Base-by-base conservation (phyloP, 1,140 invertebrate genomes). In the Phortica variegata region DNA sequence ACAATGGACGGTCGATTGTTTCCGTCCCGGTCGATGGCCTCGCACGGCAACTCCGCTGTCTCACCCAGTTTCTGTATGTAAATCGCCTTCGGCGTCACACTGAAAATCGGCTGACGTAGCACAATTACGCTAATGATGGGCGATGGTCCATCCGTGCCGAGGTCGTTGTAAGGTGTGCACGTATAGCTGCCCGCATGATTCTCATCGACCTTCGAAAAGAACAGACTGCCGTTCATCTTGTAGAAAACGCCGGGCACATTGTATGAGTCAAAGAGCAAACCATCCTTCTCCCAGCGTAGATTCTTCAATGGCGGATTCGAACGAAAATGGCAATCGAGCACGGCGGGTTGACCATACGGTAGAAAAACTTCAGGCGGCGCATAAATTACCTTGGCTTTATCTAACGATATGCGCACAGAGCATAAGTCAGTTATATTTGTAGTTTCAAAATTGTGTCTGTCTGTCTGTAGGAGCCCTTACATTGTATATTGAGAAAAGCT, bases 401-500 rank as follows among this genome's bases (percentile, higher is more conserved):
- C 92, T 95, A 71, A 16, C 20, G 10, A 40, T 16, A 16, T 20
- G 10, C 17, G 38, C 3, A 16, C 13, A 21, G 2, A 10, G 7
- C 10, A 12, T 10, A 21, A 8, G 7, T 33, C 10, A n/a, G 3
- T 23, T 33, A 49, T 19, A 39, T 18, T 15, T 38, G 13, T 34
- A 3, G 0, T 10, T 29, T 21, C 20, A 1, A 17, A 36, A 1
- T 32, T 12, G n/a, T n/a, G n/a, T n/a, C n/a, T n/a, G n/a, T n/a
- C n/a, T n/a, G n/a, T n/a, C n/a, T n/a, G n/a, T n/a, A n/a, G n/a
- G n/a, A n/a, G n/a, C 7, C 82, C 85, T 86, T 78, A 97, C 94
- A 97, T 81, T 95, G 92, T 54, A 98, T 91, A 77, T 96, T 93
- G 39, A 98, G 84, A 78, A 87, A 95, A 38, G 93, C 94, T 43